Base-by-base conservation (phyloP, 2,888 invertebrate genomes). In the Mycalesis mineus region DNA sequence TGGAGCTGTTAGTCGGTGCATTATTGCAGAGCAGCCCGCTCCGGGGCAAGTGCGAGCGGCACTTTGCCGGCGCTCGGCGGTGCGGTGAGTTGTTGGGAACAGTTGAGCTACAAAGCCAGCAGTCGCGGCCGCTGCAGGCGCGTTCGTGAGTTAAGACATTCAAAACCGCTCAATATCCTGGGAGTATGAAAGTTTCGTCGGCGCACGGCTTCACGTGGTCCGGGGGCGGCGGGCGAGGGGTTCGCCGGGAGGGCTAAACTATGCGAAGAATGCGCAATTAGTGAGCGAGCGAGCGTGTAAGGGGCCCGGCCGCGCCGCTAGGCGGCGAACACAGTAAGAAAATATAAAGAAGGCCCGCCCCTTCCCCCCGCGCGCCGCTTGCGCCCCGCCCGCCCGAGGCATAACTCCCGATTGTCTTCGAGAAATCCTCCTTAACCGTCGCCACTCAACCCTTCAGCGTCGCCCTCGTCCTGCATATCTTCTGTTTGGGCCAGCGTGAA, bases 211-310 rank as follows among this genome's bases (percentile, higher is more conserved):
- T 88, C 87, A 88, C 85, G 86, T 88, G 88, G 86, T 88, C 87
- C 85, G 83, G 86, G 84, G 84, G 86, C 76, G 87, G 84, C 83
- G 88, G 87, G 84, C 83, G 88, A 81, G 85, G 91, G 91, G 90
- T 80, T 78, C 88, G 91, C 86, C 88, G 87, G 91, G 92, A 92
- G 93, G 92, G 92, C 93, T 94, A 95, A 96, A 96, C 95, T 96
- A 96, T 96, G 95, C 95, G 94, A 96, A 95, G 96, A 96, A 96
- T 96, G 95, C 95, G 95, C 95, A 96, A 96, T 96, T 96, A 96
- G 95, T 95, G 95, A 94, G 92, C 93, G 93, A 92, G 92, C 93
- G 92, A 91, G 92, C 91, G 91, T 91, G 91, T 90, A 91, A 85
- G 90, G 88, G 88, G 92, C 91, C 91, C 91, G 89, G 90, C 90